Evolutionary conservation across 2,888 invertebrate species (phyloP), one percentile per base, ranked within the genome.

Genomic region (Acanthopleura granulata): DNA sequence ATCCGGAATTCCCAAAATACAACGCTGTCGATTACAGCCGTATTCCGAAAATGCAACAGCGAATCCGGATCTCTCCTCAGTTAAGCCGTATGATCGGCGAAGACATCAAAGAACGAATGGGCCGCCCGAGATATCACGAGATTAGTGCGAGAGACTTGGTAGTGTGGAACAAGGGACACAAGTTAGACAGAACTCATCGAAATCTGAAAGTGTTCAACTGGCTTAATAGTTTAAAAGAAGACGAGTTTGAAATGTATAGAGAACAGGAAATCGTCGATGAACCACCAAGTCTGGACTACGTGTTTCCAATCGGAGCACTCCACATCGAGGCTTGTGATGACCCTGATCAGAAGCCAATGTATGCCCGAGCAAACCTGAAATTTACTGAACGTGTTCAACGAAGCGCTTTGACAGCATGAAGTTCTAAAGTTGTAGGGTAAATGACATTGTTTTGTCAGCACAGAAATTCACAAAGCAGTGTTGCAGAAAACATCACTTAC

Each of bases 181-280:
- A 62, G 15, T 76, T 87, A n/a, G 81, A 84, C 73, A 76, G 85
- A 27, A 76, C 85, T 18, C 84, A 87, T 72, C 91, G 96, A n/a
- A 97, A 97, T 90, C 95, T 97, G 94, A 96, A 96, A 95, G 97
- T 97, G 76, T 97, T 97, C 91, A 96, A 96, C 91, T 97, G 97
- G 97, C 92, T 97, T 0, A 96, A 96, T 89, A 95, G 95, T 0
- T 92, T 97, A 27, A 95, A 96, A 87, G 95, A 96, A 75, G 84
- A 81, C 18, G 81, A 84, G n/a, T 89, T 89, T 74, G 84, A 81
- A 18, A 71, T 40, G 40, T 74, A 79, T 73, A 72, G 80, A n/a
- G 74, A 79, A 29, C 77, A 80, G 6, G 78, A 76, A 12, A 80
- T 84, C 25, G 62, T 76, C 15, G 83, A 84, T 71, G 72, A 72